Evolutionary conservation across 1,140 invertebrate species (phyloP).

Genomic region (Orchestia grillus): DNA sequence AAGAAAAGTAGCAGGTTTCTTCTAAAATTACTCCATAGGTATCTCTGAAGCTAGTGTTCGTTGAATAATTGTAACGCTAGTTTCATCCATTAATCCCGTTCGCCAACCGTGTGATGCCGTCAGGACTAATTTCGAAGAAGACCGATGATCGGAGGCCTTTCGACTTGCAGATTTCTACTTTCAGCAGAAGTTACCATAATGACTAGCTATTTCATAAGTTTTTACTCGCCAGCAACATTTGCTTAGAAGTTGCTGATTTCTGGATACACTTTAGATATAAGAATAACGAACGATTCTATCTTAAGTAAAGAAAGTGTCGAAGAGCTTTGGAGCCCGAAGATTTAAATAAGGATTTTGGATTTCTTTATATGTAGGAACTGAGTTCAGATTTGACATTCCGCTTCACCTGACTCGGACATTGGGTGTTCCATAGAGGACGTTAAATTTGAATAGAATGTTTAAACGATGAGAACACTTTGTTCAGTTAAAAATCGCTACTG

Average conservation of each 20-base stretch:
- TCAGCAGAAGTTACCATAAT: background rate
- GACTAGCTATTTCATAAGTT: background rate
- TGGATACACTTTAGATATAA: background rate
- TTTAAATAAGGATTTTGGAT: background rate
- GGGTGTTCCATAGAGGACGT: no score
- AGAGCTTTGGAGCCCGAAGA: background rate
- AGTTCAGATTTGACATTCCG: no score
- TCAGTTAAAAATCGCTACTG: no score
- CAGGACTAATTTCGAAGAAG: background rate
- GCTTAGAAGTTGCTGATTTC: background rate
- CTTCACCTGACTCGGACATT: no score
- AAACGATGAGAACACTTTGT: no score
- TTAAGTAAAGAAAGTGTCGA: background rate
- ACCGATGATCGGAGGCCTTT: background rate
- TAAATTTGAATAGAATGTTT: no score
- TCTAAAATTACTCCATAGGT: background rate
- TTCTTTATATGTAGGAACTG: no score
- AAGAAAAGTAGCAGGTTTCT: background rate
- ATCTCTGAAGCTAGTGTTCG: background rate
- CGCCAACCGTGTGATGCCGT: background rate
- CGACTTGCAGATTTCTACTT: background rate
- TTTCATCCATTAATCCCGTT: background rate
- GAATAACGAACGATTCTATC: background rate
- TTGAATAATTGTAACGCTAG: background rate
- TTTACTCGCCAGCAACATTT: background rate